phyloP scores from a whole-genome alignment of 2,888 invertebrate genomes.

The Apantesis nais region DNA sequence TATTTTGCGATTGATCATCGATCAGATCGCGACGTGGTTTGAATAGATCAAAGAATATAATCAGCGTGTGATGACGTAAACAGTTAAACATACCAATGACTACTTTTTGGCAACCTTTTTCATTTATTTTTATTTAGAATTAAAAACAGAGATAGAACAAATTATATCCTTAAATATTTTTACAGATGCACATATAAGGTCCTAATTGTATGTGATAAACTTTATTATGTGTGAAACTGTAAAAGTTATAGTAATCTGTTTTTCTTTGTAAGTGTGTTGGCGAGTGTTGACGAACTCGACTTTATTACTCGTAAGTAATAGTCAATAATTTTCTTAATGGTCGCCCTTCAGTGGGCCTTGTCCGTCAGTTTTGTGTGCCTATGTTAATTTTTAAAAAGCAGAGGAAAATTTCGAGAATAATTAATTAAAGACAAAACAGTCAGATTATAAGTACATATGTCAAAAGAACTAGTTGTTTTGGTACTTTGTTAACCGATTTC shows the following conservation, averaged over 20 bases:
- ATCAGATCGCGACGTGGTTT: no score
- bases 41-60: no score
- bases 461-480: not conserved
- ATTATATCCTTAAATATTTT: no score
- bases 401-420: slow-evolving; percentile 1
- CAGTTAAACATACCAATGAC: no score
- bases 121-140: no score
- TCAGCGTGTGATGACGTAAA: no score
- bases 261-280: not conserved
- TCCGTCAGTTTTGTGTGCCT: slow-evolving; percentile 20
- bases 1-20: no score
- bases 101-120: no score
- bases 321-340: slow-evolving; percentile 35
- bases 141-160: no score
- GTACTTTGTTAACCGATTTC: no score
- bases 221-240: not conserved
- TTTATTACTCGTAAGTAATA: slow-evolving; percentile 33
- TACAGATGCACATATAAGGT: not conserved
- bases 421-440: not conserved
- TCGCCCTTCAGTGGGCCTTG: slow-evolving; percentile 17
- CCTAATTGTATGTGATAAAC: not conserved
- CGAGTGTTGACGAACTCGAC: slow-evolving; percentile 16
- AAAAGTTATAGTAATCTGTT: not conserved
- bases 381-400: slow-evolving; percentile 19
- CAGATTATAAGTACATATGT: not conserved